phyloP scores from a whole-genome alignment of 2,797 vertebrate genomes.

The Neomorphus geoffroyi region DNA sequence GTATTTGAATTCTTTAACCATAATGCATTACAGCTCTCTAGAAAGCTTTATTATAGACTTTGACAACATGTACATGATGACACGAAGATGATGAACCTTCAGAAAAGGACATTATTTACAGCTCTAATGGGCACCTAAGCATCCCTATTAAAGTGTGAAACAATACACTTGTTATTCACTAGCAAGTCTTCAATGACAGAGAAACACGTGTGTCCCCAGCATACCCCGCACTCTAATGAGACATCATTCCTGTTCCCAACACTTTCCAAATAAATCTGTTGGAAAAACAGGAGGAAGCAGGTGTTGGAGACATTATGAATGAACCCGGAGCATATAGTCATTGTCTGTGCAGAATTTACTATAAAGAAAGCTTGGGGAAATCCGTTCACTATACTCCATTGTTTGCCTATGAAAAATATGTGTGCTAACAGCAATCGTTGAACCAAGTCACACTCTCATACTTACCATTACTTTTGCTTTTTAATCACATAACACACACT shows the following conservation, averaged over 20 bases:
- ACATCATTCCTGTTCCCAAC: slow-evolving; percentile 6
- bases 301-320: slow-evolving; percentile 79
- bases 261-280: slow-evolving; percentile 22
- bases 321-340: slow-evolving; percentile 62
- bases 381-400: slow-evolving; percentile 62
- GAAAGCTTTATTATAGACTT: too few relatives aligned
- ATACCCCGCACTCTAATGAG: slow-evolving; percentile 30
- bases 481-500: neutral
- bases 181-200: slow-evolving; percentile 19
- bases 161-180: slow-evolving; percentile 38
- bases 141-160: neutral
- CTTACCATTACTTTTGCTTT: slow-evolving; percentile 14
- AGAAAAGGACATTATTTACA: neutral
- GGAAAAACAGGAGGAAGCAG: slow-evolving; percentile 79
- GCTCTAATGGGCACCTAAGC: neutral
- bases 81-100: neutral
- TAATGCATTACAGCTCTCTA: too few relatives aligned
- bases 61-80: neutral
- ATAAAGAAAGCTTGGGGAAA: slow-evolving; percentile 75
- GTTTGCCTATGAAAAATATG: slow-evolving; percentile 55
- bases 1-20: too few relatives aligned
- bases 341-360: slow-evolving; percentile 73
- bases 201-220: slow-evolving; percentile 27
- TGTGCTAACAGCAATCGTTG: slow-evolving; percentile 10
- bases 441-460: neutral